These are phyloP conservation scores for Scolopax bukidnonensis DNA, from an alignment of 2,797 vertebrate genomes.

Conservation along the genomic window DNA sequence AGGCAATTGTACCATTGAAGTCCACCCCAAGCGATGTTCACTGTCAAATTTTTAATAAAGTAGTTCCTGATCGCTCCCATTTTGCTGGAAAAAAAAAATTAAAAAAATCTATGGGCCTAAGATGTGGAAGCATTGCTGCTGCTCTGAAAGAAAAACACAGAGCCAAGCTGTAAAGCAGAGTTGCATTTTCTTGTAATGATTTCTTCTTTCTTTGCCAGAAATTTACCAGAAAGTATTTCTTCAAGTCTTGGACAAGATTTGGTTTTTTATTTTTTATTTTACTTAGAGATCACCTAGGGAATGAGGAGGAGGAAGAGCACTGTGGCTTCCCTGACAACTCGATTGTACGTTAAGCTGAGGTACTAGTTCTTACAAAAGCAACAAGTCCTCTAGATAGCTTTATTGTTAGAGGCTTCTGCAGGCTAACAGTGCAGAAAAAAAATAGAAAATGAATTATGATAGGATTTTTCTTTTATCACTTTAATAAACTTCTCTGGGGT, in stretches of 20 bases:
- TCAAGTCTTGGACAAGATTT: not conserved
- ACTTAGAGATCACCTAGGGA: not conserved
- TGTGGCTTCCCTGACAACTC: not conserved
- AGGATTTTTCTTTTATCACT: slow-evolving; percentile 55
- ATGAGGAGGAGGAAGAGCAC: not conserved
- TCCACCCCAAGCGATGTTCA: not conserved
- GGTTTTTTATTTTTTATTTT: not conserved
- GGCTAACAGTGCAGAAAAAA: not conserved
- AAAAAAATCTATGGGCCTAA: not conserved
- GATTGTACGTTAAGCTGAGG: not conserved
- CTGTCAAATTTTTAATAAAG: not conserved
- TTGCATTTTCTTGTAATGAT: not conserved
- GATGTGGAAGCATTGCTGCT: not conserved
- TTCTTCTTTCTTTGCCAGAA: not conserved
- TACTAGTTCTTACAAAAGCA: not conserved
- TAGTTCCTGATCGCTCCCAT: not conserved
- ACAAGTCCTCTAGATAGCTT: not conserved
- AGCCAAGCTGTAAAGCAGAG: not conserved
- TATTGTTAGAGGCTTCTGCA: not conserved
- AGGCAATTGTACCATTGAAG: not conserved
- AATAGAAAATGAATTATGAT: slow-evolving; percentile 32
- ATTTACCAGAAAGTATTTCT: not conserved
- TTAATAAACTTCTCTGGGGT: slow-evolving; percentile 52
- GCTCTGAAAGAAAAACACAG: not conserved
- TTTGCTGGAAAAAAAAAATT: not conserved